Base-by-base conservation (phyloP, 2,888 invertebrate genomes). In the Melikaiella ostensackeni region DNA sequence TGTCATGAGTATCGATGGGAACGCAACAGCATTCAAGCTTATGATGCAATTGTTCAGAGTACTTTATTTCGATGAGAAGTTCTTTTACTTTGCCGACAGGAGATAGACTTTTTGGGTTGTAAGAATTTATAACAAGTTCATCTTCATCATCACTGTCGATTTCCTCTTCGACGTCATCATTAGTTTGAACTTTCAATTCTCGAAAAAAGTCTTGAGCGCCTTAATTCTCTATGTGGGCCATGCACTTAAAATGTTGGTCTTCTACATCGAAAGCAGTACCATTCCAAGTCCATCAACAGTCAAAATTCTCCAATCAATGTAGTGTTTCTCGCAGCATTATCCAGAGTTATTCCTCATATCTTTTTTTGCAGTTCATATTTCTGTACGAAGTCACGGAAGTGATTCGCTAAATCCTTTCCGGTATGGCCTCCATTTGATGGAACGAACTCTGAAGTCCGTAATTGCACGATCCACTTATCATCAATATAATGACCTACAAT, bases 281-380 rank as follows among this genome's bases (percentile, higher is more conserved):
- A n/a, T n/a, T 38, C 27, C 30, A 33, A 9, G 16, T 42, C n/a
- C n/a, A 77, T 30, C 24, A n/a, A n/a, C n/a, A n/a, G n/a, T 59
- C 55, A 46, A 16, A 86, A 75, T 82, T 85, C 81, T n/a, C 75
- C n/a, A 42, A 86, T 81, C 79, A 87, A 86, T 66, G 61, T 81
- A 9, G 83, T 85, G 78, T 86, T 86, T 27, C 81, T 84, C 59
- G 81, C 62, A 21, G 80, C 82, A 63, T 86, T 84, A 74, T 87
- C 86, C 9, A 85, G 75, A 6, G 86, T 86, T 9, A 86, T 85
- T 35, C 82, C 84, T 77, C 79, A 81, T 27, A 84, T 75, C 82
- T 87, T 85, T 35, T 84, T 50, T 70, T 73, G 46, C 35, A 85
- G 21, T 21, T 80, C 62, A 77, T 79, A 85, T 30, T 50, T 24